These are phyloP conservation scores for Miichthys miiuy DNA, from an alignment of 2,797 vertebrate genomes.

Conservation along the genomic window DNA sequence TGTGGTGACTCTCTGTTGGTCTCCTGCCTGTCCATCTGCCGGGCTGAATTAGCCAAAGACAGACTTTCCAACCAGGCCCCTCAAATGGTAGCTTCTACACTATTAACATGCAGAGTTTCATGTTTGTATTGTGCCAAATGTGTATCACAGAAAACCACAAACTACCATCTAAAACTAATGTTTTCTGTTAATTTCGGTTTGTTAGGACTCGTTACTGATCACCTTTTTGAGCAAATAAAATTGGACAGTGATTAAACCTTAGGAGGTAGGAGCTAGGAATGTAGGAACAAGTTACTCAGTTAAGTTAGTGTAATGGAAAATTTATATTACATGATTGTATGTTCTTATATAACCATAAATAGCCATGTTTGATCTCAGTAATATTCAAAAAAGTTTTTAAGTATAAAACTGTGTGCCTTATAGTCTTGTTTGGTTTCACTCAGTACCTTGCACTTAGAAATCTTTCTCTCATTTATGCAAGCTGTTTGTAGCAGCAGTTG, in stretches of 20 bases:
- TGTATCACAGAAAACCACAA: background rate
- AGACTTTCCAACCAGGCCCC: slow-evolving; percentile 11
- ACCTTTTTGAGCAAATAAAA: background rate
- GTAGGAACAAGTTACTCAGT: too few relatives aligned
- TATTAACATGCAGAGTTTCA: background rate
- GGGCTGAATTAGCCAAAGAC: slow-evolving; percentile 21
- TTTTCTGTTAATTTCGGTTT: background rate
- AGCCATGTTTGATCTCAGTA: too few relatives aligned
- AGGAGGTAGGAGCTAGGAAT: background rate
- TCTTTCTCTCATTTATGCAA: too few relatives aligned
- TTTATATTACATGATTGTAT: too few relatives aligned
- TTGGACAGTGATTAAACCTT: background rate
- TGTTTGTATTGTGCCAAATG: background rate
- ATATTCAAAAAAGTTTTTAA: too few relatives aligned
- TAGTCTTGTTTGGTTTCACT: too few relatives aligned
- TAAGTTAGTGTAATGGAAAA: too few relatives aligned
- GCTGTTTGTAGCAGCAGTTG: too few relatives aligned
- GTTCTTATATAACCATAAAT: too few relatives aligned
- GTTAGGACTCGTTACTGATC: background rate
- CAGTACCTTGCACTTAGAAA: too few relatives aligned
- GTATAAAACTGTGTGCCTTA: too few relatives aligned
- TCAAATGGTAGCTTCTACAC: background rate
- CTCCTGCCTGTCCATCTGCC: slow-evolving; percentile 30
- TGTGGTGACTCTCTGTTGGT: slow-evolving; percentile 13
- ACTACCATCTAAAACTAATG: background rate